Evolutionary conservation across 2,888 invertebrate species (phyloP), one percentile per base, ranked within the genome.

Genomic region (Escarpia spicata): DNA sequence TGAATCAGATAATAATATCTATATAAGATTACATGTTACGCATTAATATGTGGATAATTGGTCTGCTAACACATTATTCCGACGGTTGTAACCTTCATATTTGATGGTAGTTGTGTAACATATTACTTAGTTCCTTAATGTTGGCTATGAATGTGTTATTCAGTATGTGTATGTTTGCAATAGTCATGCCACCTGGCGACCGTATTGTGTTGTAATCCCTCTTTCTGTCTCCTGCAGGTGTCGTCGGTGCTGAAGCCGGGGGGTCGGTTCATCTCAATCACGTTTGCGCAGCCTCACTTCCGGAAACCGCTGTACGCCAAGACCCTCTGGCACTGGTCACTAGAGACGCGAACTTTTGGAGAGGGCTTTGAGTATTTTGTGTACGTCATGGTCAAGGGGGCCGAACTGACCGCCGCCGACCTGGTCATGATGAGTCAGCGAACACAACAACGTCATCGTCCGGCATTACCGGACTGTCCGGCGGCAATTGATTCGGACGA

Each of bases 401-500:
- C 91, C 52, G 26, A 58, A n/a, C 91, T 94, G 45, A 93, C 92
- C 43, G 92, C 91, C n/a, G 45, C 91, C 37, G 93, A 94, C 91
- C 19, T 75, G 26, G 26, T 26, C 75, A 31, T 31, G 45, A 45
- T 92, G 58, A 90, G 91, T 52, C 89, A 75, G 90, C 90, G 52
- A 9, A 92, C 91, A 43, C 31, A 45, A 26, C 75, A 37, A 19
- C 90, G 92, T 31, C 92, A 92, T 31, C 43, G 37, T 15, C 37
- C 43, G 90, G 89, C 43, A 12, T 52, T 31, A 52, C 89, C 89
- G 0, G 91, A 91, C 52, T 52, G 90, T 44, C 91, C 91, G 12
- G 4, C 75, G n/a, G 26, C 90, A n/a, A 92, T 90, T 43, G 92
- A 91, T 37, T 92, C 92, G 58, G 97, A 98, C 98, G 95, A 97